phyloP scores from a whole-genome alignment of 2,888 invertebrate genomes.

The Trichogramma dendrolimi region DNA sequence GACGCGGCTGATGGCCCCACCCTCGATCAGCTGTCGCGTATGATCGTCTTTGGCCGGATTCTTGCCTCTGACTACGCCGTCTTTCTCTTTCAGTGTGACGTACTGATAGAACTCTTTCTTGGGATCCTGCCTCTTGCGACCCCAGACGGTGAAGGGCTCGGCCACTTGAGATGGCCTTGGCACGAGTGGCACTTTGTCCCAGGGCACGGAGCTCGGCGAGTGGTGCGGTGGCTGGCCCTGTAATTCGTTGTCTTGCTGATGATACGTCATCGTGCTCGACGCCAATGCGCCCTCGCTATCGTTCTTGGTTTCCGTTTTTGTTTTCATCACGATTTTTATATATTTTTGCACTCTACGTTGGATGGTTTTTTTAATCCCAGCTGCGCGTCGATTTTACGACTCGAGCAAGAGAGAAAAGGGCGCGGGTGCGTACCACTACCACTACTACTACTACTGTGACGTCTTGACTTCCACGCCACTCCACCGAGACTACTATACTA shows the following conservation, averaged over 20 bases:
- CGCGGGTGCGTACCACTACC: slow-evolving; percentile 5
- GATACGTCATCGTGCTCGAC: slow-evolving; percentile 8
- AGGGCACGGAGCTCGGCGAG: slow-evolving; percentile 67
- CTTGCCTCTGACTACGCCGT: slow-evolving; percentile 44
- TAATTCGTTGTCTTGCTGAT: slow-evolving; percentile 5
- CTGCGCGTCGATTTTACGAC: slow-evolving; percentile 23
- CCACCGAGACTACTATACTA: slow-evolving; percentile 32
- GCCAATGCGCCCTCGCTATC: not conserved
- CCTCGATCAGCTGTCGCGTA: slow-evolving; percentile 44
- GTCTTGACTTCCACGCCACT: slow-evolving; percentile 47
- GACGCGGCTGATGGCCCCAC: slow-evolving; percentile 46
- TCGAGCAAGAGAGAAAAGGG: not conserved
- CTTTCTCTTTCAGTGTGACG: slow-evolving; percentile 43
- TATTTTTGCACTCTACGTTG: not conserved
- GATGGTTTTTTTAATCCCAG: not conserved
- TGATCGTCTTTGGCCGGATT: slow-evolving; percentile 46
- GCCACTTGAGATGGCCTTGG: slow-evolving; percentile 80
- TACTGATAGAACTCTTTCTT: slow-evolving; percentile 49
- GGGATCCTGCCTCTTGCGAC: slow-evolving; percentile 57
- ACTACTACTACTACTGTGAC: slow-evolving; percentile 22
- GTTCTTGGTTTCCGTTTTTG: not conserved
- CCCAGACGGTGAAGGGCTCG: slow-evolving; percentile 81
- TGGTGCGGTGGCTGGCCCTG: slow-evolving; percentile 7
- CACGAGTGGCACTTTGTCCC: slow-evolving; percentile 85
- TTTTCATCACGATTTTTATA: not conserved